Evolutionary conservation across 2,113 vertebrate genomes (phyloP).

Genomic region (Pseudorasbora parva): DNA sequence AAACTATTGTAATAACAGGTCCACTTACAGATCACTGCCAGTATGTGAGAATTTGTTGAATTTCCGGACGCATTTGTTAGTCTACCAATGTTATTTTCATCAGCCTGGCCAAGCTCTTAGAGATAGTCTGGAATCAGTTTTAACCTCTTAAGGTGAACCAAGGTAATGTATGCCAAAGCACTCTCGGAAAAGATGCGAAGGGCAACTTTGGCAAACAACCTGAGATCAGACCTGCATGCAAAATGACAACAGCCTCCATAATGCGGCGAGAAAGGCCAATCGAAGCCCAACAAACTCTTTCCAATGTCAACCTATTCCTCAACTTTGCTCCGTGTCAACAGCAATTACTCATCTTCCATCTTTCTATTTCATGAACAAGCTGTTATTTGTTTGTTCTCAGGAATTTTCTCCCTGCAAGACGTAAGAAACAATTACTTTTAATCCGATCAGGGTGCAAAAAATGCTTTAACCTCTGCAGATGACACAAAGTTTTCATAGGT

Average conservation of each 20-base stretch:
- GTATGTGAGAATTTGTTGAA: neutral
- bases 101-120: conserved; percentile 28
- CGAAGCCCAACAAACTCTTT: neutral
- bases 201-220: conserved; percentile 37
- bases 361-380: conserved; percentile 18
- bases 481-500: neutral
- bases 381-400: conserved; percentile 4
- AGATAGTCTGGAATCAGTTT: neutral
- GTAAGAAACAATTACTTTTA: conserved; percentile 14
- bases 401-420: neutral
- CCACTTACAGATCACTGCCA: neutral
- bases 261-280: conserved; percentile 22
- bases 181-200: conserved; percentile 24
- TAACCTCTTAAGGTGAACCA: conserved; percentile 12
- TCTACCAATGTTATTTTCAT: neutral
- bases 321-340: conserved; percentile 24
- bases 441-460: neutral
- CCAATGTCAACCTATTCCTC: conserved; percentile 13
- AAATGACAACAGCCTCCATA: conserved; percentile 4
- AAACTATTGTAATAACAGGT: neutral
- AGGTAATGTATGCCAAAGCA: conserved; percentile 31
- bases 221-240: conserved; percentile 31
- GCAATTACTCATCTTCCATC: neutral
- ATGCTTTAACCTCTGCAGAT: neutral
- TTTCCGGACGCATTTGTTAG: neutral